Evolutionary conservation across 2,888 invertebrate genomes (phyloP).

Genomic region (Ectropis crepuscularia): DNA sequence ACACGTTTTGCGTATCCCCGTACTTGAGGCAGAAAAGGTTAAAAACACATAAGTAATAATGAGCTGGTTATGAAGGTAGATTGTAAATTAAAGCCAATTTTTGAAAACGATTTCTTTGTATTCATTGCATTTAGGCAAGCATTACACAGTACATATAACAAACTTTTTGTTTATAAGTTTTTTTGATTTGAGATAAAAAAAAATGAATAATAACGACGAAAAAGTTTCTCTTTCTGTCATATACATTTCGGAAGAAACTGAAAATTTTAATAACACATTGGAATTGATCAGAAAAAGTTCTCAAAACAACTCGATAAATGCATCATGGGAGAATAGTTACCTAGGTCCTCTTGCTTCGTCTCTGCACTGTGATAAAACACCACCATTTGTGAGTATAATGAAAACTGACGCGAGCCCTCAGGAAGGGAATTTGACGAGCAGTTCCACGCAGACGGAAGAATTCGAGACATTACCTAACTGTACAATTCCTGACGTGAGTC

Average conservation of each 20-base stretch:
- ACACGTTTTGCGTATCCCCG: too few species aligned
- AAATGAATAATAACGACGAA: constrained; percentile 47
- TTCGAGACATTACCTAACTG: constrained; percentile 51
- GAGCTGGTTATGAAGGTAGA: constrained; percentile 17
- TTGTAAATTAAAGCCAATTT: neutral
- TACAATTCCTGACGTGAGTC: constrained; percentile 59
- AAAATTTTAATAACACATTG: constrained; percentile 56
- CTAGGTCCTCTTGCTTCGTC: constrained; percentile 43
- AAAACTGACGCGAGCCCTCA: constrained; percentile 57
- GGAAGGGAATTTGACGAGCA: constrained; percentile 50
- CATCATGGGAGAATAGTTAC: constrained; percentile 70
- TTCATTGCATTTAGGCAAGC: neutral
- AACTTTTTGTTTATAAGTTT: constrained; percentile 13
- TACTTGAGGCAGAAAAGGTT: too few species aligned
- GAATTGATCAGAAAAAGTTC: constrained; percentile 71
- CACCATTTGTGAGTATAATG: constrained; percentile 67
- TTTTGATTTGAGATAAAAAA: constrained; percentile 16
- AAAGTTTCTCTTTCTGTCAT: constrained; percentile 46
- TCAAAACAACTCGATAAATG: constrained; percentile 54
- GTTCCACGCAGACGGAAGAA: constrained; percentile 67
- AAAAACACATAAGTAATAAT: neutral
- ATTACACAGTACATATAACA: neutral
- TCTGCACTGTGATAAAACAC: constrained; percentile 55
- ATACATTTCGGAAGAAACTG: constrained; percentile 47
- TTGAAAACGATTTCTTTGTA: too few species aligned